Conservation (phyloP, 2,113 vertebrate genomes). For the Lasiurus cinereus region DNA sequence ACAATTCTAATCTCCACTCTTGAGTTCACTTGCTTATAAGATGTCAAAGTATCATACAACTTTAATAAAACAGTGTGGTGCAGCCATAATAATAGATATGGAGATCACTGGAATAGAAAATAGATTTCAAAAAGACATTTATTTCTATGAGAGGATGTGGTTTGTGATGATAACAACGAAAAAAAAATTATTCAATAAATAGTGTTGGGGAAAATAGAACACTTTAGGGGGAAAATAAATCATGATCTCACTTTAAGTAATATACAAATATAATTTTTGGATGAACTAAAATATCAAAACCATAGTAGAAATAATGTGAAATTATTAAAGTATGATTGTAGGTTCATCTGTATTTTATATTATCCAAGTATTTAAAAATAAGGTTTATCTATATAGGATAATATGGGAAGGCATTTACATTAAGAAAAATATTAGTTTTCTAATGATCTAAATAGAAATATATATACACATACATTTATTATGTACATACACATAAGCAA, state of each 20-base stretch:
- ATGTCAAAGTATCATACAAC: neutral
- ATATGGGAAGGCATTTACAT: neutral
- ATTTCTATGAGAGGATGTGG: constrained; percentile 3
- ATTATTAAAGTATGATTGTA: neutral
- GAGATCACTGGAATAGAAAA: constrained; percentile 34
- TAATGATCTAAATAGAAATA: neutral
- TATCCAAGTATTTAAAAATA: constrained; percentile 35
- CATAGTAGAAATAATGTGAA: neutral
- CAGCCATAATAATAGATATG: neutral
- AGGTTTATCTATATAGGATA: neutral
- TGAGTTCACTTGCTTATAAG: neutral
- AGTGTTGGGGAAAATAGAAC: neutral
- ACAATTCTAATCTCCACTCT: neutral
- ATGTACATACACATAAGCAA: neutral
- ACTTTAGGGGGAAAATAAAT: constrained; percentile 3
- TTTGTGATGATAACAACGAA: neutral
- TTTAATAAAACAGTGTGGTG: constrained; percentile 21
- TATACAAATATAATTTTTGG: neutral
- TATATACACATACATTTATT: neutral
- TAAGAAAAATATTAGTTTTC: constrained; percentile 12
- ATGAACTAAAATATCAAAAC: neutral
- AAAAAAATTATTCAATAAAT: constrained; percentile 30
- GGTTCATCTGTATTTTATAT: neutral
- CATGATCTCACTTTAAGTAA: constrained; percentile 9
- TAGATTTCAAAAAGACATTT: neutral